Conservation (phyloP, 2,888 invertebrate genomes). For the Callyntrura guangdongensis region DNA sequence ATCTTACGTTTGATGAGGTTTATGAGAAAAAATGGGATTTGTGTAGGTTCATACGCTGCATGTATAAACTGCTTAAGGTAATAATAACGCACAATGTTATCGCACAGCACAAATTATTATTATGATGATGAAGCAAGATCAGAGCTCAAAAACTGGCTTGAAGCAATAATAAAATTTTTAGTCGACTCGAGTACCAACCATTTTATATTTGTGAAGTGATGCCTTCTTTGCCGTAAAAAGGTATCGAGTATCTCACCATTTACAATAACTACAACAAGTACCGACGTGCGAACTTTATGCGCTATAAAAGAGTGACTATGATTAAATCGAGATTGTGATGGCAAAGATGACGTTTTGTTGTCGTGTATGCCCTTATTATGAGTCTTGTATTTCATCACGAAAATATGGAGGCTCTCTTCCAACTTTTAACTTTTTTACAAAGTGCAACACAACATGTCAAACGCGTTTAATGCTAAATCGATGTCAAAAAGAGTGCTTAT, state of each 20-base stretch:
- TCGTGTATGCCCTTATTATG: conserved; percentile 67
- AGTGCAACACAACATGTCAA: no score
- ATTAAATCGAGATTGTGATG: conserved; percentile 62
- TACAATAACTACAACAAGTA: neutral
- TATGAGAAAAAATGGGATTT: conserved; percentile 42
- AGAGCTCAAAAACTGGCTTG: conserved; percentile 38
- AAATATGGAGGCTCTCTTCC: no score
- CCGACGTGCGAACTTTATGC: conserved; percentile 62
- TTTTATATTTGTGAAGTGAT: neutral
- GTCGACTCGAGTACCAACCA: no score
- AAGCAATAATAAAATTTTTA: neutral
- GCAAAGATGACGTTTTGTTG: conserved; percentile 55
- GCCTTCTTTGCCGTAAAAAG: conserved; percentile 4
- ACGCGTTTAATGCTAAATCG: neutral
- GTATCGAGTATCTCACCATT: neutral
- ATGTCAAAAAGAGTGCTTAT: neutral
- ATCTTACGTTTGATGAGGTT: conserved; percentile 28
- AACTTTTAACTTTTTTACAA: no score
- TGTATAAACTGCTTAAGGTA: neutral
- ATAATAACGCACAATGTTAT: neutral
- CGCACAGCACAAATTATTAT: no score
- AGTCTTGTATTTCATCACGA: no score
- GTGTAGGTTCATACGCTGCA: neutral
- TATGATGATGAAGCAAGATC: neutral
- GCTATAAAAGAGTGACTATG: conserved; percentile 58